Evolutionary conservation across 1,140 invertebrate species (phyloP), one percentile per base, ranked within the genome.

Genomic region (Cotesia glomerata): DNA sequence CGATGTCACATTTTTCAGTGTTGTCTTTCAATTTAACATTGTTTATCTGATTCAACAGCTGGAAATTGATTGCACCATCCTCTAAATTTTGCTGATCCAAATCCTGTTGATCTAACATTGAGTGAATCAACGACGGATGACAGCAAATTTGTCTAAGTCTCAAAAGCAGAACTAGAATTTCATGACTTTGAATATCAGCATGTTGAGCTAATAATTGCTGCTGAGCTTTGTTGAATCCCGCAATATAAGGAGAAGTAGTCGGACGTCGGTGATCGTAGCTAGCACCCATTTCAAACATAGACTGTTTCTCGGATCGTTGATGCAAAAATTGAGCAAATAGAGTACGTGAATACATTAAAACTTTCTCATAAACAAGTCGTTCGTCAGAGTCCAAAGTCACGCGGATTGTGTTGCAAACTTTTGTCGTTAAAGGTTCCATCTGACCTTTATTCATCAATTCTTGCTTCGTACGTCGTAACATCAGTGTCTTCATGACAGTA

Each of bases 131-230:
- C 8, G 91, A 91, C 0, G 95, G 92, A 88, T 97, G 95, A 80
- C 94, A 94, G 83, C 96, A 97, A 63, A 95, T 91, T 82, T 98
- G 97, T 7, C 96, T 88, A 62, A 98, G 84, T 26, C 96, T 87
- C 18, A 97, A 82, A 13, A 98, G 79, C 0, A 97, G 85, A 0
- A 95, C 92, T 69, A 97, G 87, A 79, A 97, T 93, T 80, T 94
- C 91, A 80, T 93, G 91, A 5, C 91, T 87, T 78, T 92, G 92
- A 0, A 94, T 89, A 62, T 90, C 88, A 0, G 72, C 76, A 51
- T 86, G 84, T 74, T 80, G 74, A 2, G 78, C 63, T 5, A 86
- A 61, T 35, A 87, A 72, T 54, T 76, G 75, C 26, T 79, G 75
- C 65, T 85, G 84, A 11, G 84, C 84, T 67, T 84, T 81, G 3